These are phyloP conservation scores for Quadroppia sp. DNA, from an alignment of 2,888 invertebrate genomes.

Conservation along the genomic window DNA sequence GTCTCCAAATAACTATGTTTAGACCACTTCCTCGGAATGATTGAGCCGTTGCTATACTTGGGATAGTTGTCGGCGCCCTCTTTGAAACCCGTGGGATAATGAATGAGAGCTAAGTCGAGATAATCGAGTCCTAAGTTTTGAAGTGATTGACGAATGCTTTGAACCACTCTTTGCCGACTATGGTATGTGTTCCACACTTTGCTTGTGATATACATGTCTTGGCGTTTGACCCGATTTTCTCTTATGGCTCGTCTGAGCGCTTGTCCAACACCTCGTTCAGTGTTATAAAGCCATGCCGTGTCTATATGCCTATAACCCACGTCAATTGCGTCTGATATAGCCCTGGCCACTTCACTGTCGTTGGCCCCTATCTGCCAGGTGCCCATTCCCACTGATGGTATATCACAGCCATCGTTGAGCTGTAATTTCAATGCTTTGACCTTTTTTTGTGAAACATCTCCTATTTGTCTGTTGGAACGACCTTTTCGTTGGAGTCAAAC, in stretches of 20 bases:
- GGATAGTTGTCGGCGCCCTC: background rate
- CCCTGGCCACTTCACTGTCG: no score
- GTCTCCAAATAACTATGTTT: background rate
- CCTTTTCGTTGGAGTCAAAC: no score
- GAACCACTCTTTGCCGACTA: background rate
- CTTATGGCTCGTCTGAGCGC: background rate
- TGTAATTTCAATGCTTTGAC: no score
- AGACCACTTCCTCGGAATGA: background rate
- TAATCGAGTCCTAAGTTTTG: background rate
- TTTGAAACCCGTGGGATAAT: conserved; percentile 31
- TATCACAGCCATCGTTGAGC: no score
- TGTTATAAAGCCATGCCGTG: background rate
- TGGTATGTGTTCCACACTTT: conserved; percentile 38
- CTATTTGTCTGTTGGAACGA: no score
- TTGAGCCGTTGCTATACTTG: background rate
- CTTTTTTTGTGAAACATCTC: no score
- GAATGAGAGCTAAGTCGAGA: conserved; percentile 25
- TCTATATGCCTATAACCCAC: conserved; percentile 11
- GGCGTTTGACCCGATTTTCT: background rate
- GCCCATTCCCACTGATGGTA: no score
- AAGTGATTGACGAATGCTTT: background rate
- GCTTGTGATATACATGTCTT: conserved; percentile 37
- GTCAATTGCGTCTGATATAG: no score
- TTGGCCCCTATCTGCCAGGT: no score
- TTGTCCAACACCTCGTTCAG: background rate